Base-by-base conservation (phyloP, 2,113 vertebrate genomes). In the Taxidea taxus region DNA sequence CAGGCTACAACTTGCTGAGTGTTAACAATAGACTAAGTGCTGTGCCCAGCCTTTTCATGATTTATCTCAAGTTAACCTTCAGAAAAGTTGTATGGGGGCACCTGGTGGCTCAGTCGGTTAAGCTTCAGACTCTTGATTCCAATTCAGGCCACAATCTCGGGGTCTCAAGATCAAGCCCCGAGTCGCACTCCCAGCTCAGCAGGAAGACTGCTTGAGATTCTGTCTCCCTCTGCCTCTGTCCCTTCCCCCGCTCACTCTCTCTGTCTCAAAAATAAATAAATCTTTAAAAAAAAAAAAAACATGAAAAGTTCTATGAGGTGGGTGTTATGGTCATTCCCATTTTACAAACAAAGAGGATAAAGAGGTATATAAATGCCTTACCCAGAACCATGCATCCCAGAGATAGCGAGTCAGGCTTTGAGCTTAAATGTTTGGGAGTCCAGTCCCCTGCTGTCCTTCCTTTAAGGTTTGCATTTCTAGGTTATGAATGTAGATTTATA, bases 401-500 rank as follows among this genome's bases (percentile, higher is more conserved):
- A 72, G 1, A 6, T 10, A 12, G 11, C 9, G 11, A 49, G 6
- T 2, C 13, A 21, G 74, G 34, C 10, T 31, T 37, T 16, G 4
- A 37, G 3, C 34, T 49, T 10, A 2, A 8, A 14, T 12, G 8
- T 18, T 18, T 10, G 18, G n/a, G 37, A 3, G 2, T n/a, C 25
- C 44, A 51, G 27, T n/a, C 14, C 60, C 78, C 21, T 3, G 16
- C 12, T 42, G 3, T 12, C 7, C 4, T 13, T n/a, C 70, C 39
- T 23, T 20, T 29, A 1, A 42, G 5, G 3, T 11, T 31, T 49
- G 2, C 15, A 39, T 4, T 37, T 44, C 31, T 4, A 54, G 25
- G 31, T 1, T 16, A 0, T 31, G 7, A 47, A 11, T 23, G 0
- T 4, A 15, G 16, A 27, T 49, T 56, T 10, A 42, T 16, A 42